Conservation (phyloP, 2,113 vertebrate species). For the Nicator chloris region DNA sequence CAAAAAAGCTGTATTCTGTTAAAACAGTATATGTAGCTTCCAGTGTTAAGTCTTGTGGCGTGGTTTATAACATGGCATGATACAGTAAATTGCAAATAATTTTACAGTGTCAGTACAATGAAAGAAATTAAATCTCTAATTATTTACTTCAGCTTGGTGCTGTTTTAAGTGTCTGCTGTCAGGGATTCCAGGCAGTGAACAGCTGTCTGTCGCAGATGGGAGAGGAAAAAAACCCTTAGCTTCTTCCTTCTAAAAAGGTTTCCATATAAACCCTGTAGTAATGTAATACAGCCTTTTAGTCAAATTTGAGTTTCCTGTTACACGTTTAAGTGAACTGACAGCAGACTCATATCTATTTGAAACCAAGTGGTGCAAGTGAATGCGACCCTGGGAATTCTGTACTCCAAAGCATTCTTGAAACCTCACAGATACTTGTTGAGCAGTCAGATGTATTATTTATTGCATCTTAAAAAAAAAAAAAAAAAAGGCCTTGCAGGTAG, state of each 20-base stretch:
- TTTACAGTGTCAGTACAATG: neutral
- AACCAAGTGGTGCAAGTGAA: neutral
- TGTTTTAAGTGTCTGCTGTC: slow-evolving; percentile 34
- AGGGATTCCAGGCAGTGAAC: slow-evolving; percentile 2
- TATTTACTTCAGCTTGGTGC: neutral
- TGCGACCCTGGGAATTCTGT: neutral
- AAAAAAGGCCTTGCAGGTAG: neutral
- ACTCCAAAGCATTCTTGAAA: slow-evolving; percentile 1
- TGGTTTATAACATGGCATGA: neutral
- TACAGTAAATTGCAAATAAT: neutral
- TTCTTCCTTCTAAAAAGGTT: slow-evolving; percentile 41
- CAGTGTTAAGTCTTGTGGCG: neutral
- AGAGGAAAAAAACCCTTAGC: neutral
- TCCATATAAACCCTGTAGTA: slow-evolving; percentile 14
- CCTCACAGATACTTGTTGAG: neutral
- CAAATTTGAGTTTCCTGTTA: slow-evolving; percentile 49
- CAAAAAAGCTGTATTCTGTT: neutral
- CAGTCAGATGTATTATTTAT: neutral
- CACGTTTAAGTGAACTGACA: neutral
- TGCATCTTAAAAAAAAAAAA: neutral
- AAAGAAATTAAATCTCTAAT: neutral
- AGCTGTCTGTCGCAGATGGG: slow-evolving; percentile 40
- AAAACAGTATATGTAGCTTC: neutral
- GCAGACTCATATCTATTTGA: neutral
- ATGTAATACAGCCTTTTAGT: slow-evolving; percentile 19